Percentiles rank a stretch among this genome's conserved stretches.
These are phyloP conservation scores for Coregonus ussuriensis DNA, from an alignment of 2,797 vertebrate species.

Conservation along the genomic window DNA sequence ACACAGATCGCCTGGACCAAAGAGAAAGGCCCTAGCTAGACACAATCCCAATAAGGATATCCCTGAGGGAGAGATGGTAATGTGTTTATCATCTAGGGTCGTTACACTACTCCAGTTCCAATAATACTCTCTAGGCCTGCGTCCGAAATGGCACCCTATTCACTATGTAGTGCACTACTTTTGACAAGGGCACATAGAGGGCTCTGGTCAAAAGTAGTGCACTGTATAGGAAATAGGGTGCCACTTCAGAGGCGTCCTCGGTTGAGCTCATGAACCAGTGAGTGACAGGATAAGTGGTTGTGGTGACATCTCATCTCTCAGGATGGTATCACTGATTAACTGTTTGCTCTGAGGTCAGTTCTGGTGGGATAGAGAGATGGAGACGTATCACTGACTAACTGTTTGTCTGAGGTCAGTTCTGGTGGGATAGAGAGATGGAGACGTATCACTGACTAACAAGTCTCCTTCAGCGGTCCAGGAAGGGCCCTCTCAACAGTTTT, in stretches of 20 bases:
- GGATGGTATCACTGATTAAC: not conserved
- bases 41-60: not conserved
- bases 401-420: too few relatives aligned
- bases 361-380: too few relatives aligned
- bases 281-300: not conserved
- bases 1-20: not conserved
- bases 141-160: not conserved
- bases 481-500: not conserved
- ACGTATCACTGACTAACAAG: not conserved
- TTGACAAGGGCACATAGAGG: not conserved
- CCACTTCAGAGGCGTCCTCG: not conserved
- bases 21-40: not conserved
- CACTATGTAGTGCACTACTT: not conserved
- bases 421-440: too few relatives aligned
- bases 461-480: slow-evolving; percentile 1
- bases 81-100: not conserved
- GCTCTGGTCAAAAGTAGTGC: too few relatives aligned
- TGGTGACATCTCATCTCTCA: slow-evolving; percentile 2
- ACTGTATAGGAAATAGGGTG: too few relatives aligned
- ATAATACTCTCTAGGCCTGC: not conserved
- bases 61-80: not conserved
- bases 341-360: too few relatives aligned
- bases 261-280: not conserved
- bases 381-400: too few relatives aligned
- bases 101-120: not conserved